Evolutionary conservation across 2,797 vertebrate species (phyloP).

Genomic region (Lates japonicus): DNA sequence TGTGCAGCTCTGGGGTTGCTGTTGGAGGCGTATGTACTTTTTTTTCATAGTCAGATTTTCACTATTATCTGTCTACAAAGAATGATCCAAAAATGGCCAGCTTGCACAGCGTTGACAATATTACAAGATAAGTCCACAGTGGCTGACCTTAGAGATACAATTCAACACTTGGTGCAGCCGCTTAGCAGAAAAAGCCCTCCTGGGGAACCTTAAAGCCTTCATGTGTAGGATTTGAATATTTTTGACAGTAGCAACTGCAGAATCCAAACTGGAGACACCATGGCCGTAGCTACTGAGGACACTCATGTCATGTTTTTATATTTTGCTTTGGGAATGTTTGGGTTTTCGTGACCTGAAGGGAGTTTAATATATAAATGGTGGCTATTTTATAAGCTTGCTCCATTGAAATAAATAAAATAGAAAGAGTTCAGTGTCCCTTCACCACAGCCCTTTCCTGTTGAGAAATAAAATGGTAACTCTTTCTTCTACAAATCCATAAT

Average conservation of each 20-base stretch:
- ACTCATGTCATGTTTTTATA: no score
- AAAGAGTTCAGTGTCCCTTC: no score
- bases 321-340: no score
- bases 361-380: no score
- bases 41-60: neutral
- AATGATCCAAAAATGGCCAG: slow-evolving; percentile 25
- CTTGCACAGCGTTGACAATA: slow-evolving; percentile 18
- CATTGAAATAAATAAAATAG: no score
- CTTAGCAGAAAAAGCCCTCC: slow-evolving; percentile 31
- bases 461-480: no score
- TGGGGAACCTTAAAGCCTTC: slow-evolving; percentile 20
- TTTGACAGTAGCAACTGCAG: slow-evolving; percentile 18
- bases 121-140: slow-evolving; percentile 9
- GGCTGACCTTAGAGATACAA: slow-evolving; percentile 27
- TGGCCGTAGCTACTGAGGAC: neutral
- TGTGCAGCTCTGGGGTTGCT: slow-evolving; percentile 26
- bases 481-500: no score
- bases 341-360: no score
- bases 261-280: neutral
- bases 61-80: slow-evolving; percentile 24
- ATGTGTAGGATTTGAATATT: slow-evolving; percentile 28
- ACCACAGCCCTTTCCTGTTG: no score
- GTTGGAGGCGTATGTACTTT: slow-evolving; percentile 26
- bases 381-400: no score
- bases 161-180: slow-evolving; percentile 20